Base-by-base conservation (phyloP, 1,140 invertebrate genomes). In the Aphelenchoides besseyi region DNA sequence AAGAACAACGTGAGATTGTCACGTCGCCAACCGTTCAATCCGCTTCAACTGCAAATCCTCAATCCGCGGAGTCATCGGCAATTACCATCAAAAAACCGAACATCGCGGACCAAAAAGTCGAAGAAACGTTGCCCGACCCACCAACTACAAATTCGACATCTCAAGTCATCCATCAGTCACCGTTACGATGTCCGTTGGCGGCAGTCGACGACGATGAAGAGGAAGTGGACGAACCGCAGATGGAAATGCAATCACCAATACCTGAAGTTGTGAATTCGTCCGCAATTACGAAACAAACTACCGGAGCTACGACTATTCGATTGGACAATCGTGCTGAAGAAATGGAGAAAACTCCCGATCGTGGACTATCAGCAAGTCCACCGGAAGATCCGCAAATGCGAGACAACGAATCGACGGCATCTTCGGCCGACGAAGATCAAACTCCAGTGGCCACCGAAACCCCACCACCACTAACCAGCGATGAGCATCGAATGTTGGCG, bases 371-470 rank as follows among this genome's bases (percentile, higher is more conserved):
- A 8, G 55, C 18, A 12, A 8, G 5, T 33, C 55, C 55, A 33
- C 55, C 55, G 5, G 55, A 59, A 59, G 55, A 59, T 18, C 55
- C 55, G 5, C 55, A 59, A 23, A 59, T 8, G 18, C 5, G 18
- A 33, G 61, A 16, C n/a, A 2, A 5, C 28, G 68, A 70, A 18
- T 2, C 61, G 3, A n/a, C 66, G 26, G 66, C n/a, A 16, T 71
- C 63, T 2, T 33, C 68, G 3, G 26, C 67, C n/a, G 68, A 69
- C 23, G 66, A 68, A 3, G 55, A 68, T 54, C 66, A 12, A 12
- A 48, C 41, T 1, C n/a, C n/a, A n/a, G 63, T 66, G 28, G 63
- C 12, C 9, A 18, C 36, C 30, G 32, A 66, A 33, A 66, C 63
- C 1, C 16, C 5, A 33, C 5, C 5, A 23, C 37, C n/a, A n/a